Base-by-base conservation (phyloP, 2,888 invertebrate species). In the Drosophila niveifrons region DNA sequence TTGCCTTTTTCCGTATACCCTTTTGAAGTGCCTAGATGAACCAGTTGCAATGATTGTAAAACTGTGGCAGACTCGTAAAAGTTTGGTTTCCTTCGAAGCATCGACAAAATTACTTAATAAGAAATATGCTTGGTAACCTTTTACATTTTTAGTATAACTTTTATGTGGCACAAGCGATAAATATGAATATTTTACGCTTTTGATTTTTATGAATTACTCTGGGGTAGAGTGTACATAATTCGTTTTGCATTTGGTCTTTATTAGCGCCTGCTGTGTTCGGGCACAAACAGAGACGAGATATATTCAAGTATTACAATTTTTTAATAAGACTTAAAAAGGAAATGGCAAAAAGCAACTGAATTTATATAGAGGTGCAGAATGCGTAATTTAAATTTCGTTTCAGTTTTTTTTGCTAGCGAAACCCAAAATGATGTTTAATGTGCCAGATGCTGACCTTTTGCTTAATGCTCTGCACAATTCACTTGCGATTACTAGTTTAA, bases 241-340 rank as follows among this genome's bases (percentile, higher is more conserved):
- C 62, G 18, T 18, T 53, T 15, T 1, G n/a, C 2, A 8, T 3
- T 4, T n/a, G 9, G 34, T 23, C 46, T 18, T 55, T 58, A 3
- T 46, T 23, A 43, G n/a, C 18, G 34, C 28, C 41, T 31, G 51
- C 69, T 68, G 63, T 8, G 57, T 31, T 46, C 6, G 23, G 41
- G 44, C 18, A 53, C 17, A 41, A 53, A 28, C 28, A 29, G 39
- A 69, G 63, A 9, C n/a, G 36, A 43, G 39, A 48, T 51, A 31
- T 43, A 51, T 43, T 66, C 23, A 68, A 47, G 41, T 50, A 72
- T 41, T 66, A 73, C 58, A 29, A 59, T 68, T 71, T 70, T 68
- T 71, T 63, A 59, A 63, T 56, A 75, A 46, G 44, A 36, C 53
- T 47, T 44, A 47, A 66, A 66, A 52, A 31, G 13, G 34, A 53